These are phyloP conservation scores for Tinea semifulvella DNA, from an alignment of 2,888 invertebrate genomes.

Conservation along the genomic window DNA sequence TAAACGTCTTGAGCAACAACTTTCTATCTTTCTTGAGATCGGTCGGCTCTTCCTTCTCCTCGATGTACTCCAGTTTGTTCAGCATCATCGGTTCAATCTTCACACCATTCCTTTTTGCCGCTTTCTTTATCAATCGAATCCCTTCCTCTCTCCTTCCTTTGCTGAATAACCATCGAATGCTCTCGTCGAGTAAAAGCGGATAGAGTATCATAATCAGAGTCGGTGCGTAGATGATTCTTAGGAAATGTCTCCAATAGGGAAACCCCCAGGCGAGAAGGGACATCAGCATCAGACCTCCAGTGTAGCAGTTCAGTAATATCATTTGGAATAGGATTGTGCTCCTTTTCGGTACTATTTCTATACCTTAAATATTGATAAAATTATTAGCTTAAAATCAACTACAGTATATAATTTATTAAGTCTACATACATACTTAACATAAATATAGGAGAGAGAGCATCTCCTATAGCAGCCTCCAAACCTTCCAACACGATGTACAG, in stretches of 20 bases:
- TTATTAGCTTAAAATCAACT: neutral
- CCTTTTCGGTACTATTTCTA: constrained; percentile 54
- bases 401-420: neutral
- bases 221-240: constrained; percentile 51
- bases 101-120: constrained; percentile 43
- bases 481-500: constrained; percentile 40
- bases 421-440: constrained; percentile 51
- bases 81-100: constrained; percentile 34
- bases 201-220: constrained; percentile 45
- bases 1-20: constrained; percentile 46
- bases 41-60: constrained; percentile 26
- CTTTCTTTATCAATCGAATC: constrained; percentile 41
- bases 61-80: constrained; percentile 38
- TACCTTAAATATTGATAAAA: constrained; percentile 31
- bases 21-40: constrained; percentile 33
- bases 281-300: constrained; percentile 47
- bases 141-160: constrained; percentile 46
- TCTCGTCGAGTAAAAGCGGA: constrained; percentile 51
- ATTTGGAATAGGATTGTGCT: constrained; percentile 49
- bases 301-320: constrained; percentile 54
- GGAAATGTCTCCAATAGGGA: constrained; percentile 54
- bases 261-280: constrained; percentile 51
- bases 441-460: constrained; percentile 54
- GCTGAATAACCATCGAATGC: constrained; percentile 55
- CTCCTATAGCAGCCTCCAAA: constrained; percentile 51